Base-by-base conservation (phyloP, 2,113 vertebrate species). In the Ammodytes marinus region DNA sequence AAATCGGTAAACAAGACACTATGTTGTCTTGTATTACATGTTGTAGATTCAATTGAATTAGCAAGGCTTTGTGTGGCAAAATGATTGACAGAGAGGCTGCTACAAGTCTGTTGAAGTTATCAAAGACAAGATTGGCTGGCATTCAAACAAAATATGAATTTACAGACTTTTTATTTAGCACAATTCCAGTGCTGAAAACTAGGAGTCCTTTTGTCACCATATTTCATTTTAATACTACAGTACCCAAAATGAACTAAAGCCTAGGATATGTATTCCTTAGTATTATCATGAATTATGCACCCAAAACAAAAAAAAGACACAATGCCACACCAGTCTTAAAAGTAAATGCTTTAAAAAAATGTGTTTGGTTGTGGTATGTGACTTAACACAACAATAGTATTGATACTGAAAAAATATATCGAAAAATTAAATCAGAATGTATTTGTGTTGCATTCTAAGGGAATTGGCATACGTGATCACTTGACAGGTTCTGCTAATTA, bases 91-190 rank as follows among this genome's bases (percentile, higher is more conserved):
- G 60, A 64, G 15, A 19, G 35, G 63, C 46, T 14, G 13, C 15
- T 4, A 37, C 10, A 9, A 72, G 76, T 58, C 67, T 66, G 73
- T 80, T 69, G 12, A 73, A 63, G 74, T 88, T 84, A 88, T 91
- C 87, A 90, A 89, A 84, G 66, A 76, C 6, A 46, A 27, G 52
- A 66, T 46, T 59, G 74, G 66, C 35, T 80, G 67, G 43, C 53
- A 81, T 74, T 74, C 12, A 49, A 68, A 81, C 47, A 10, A 69
- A 19, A 15, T 42, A 71, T 68, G 73, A 42, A 60, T 69, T 80
- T 17, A 74, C 58, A 61, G 17, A 61, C 14, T 74, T 69, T 64
- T 10, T 35, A 66, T 61, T 63, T 19, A 79, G 72, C 17, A 46
- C 71, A 10, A 73, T 61, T 69, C 70, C 2, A 72, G 9, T n/a